These are phyloP conservation scores for Euspilapteryx auroguttella DNA, from an alignment of 2,888 invertebrate species.

Conservation along the genomic window DNA sequence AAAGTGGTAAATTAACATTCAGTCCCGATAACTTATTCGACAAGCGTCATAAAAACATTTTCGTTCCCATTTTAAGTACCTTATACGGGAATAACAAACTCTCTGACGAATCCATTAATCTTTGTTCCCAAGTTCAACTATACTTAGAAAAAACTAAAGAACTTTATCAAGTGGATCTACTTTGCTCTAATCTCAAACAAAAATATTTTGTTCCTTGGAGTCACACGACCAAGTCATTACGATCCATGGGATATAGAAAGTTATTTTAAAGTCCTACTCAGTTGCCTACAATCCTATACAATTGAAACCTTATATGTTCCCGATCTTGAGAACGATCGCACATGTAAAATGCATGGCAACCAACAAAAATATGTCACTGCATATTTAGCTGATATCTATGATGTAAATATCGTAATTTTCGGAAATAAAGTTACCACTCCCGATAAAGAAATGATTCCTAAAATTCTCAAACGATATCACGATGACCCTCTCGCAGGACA, in stretches of 20 bases:
- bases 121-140: background rate
- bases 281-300: background rate
- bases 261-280: background rate
- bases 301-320: background rate
- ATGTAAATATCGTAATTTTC: slow-evolving; percentile 13
- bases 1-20: background rate
- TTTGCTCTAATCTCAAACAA: background rate
- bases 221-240: background rate
- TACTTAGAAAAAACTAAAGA: too few relatives aligned
- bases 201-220: background rate
- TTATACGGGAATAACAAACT: background rate
- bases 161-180: too few relatives aligned
- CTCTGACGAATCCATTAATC: background rate
- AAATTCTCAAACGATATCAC: slow-evolving; percentile 14
- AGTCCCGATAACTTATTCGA: background rate
- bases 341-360: too few relatives aligned
- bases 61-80: background rate
- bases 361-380: slow-evolving; percentile 12
- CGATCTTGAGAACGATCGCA: too few relatives aligned
- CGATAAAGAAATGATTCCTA: slow-evolving; percentile 12
- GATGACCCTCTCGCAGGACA: slow-evolving; percentile 16
- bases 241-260: slow-evolving; percentile 1
- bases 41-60: too few relatives aligned
- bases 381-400: slow-evolving; percentile 13
- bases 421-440: slow-evolving; percentile 12